A percentile compares a stretch with the other conserved stretches of the same genome.
phyloP scores from a whole-genome alignment of 92 coral and sea anemone genomes.

The Heteractis magnifica region DNA sequence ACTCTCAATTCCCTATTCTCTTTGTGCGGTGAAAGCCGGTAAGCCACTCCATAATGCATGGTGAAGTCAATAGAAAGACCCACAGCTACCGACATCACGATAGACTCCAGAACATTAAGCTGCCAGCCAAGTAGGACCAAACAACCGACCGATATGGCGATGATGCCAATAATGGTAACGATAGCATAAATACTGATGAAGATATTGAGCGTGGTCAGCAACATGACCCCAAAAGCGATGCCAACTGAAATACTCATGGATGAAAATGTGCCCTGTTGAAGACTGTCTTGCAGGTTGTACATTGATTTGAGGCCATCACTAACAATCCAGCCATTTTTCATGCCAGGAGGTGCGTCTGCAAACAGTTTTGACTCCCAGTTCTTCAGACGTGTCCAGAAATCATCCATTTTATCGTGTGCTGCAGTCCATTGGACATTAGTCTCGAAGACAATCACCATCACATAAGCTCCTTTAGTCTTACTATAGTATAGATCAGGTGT shows the following conservation, averaged over 20 bases:
- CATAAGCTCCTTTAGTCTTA: conserved; percentile 29
- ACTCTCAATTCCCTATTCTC: conserved; percentile 63
- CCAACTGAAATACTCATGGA: conserved; percentile 87
- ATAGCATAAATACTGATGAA: conserved; percentile 92
- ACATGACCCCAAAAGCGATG: conserved; percentile 83
- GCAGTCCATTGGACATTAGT: conserved; percentile 64
- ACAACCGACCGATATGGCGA: conserved; percentile 80
- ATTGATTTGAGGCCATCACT: conserved; percentile 45
- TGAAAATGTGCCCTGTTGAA: conserved; percentile 68
- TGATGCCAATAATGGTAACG: conserved; percentile 76
- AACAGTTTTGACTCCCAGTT: conserved; percentile 57
- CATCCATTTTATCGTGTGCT: conserved; percentile 59
- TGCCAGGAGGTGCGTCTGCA: conserved; percentile 65
- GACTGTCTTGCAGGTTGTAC: conserved; percentile 71
- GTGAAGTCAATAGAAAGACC: conserved; percentile 97
- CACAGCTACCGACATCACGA: conserved; percentile 91
- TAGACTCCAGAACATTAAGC: conserved; percentile 85
- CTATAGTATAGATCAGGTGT: conserved; percentile 26
- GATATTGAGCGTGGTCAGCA: conserved; percentile 86
- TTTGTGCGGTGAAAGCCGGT: conserved; percentile 67
- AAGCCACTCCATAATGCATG: conserved; percentile 98
- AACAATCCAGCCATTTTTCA: conserved; percentile 73
- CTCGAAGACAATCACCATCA: conserved; percentile 34
- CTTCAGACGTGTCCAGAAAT: conserved; percentile 63
- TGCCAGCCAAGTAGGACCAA: conserved; percentile 95